A percentile compares a stretch with the other conserved stretches of the same genome.
phyloP scores from a whole-genome alignment of 1,140 invertebrate species.

The Helicorthomorpha holstii region DNA sequence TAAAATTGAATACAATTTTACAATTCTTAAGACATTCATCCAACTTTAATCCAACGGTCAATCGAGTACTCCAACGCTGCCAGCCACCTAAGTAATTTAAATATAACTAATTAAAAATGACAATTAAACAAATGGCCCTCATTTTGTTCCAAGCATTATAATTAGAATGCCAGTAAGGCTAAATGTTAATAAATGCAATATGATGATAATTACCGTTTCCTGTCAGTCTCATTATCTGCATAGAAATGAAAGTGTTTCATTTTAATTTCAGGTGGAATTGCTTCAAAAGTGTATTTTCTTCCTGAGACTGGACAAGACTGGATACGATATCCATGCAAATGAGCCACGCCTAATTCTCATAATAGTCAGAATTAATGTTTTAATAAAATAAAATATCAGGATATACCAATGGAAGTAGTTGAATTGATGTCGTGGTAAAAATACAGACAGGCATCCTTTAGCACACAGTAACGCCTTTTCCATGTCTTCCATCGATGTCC shows the following conservation, averaged over 20 bases:
- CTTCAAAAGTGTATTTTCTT: slow-evolving; percentile 72
- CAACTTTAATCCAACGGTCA: slow-evolving; percentile 83
- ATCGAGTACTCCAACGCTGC: slow-evolving; percentile 87
- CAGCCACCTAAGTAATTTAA: slow-evolving; percentile 62
- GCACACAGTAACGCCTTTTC: slow-evolving; percentile 79
- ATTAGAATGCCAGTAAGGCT: neutral
- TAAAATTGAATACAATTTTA: too few species aligned
- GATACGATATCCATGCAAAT: slow-evolving; percentile 84
- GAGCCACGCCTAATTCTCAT: slow-evolving; percentile 53
- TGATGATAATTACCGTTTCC: slow-evolving; percentile 52
- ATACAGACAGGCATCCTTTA: slow-evolving; percentile 88
- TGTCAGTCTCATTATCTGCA: slow-evolving; percentile 85
- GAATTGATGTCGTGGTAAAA: slow-evolving; percentile 78
- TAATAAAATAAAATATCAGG: slow-evolving; percentile 1
- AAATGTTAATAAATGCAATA: too few species aligned
- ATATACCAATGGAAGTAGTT: slow-evolving; percentile 61
- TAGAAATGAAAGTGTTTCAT: slow-evolving; percentile 80
- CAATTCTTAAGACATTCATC: too few species aligned
- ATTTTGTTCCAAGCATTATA: neutral
- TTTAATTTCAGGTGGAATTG: slow-evolving; percentile 67
- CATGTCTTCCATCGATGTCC: slow-evolving; percentile 50
- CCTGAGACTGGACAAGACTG: slow-evolving; percentile 46
- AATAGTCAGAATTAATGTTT: neutral
- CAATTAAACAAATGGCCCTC: neutral
- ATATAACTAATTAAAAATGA: slow-evolving; percentile 7